A percentile compares a stretch with the other conserved stretches of the same genome.
Evolutionary conservation across 2,888 invertebrate species (phyloP).

Genomic region (Pseudococcus longispinus): DNA sequence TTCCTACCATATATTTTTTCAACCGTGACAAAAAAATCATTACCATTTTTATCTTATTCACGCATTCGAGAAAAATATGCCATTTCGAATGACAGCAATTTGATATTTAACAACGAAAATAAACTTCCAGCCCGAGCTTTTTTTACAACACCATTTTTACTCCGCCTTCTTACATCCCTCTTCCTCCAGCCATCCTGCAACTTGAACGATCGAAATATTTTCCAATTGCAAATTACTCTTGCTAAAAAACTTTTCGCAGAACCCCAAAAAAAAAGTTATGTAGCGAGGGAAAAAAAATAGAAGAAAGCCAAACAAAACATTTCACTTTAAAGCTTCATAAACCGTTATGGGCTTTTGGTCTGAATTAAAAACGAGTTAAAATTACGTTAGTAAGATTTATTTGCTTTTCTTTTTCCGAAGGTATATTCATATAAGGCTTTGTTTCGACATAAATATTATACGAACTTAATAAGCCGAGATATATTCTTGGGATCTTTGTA

Average conservation of each 20-base stretch:
- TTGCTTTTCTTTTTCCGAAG: not conserved
- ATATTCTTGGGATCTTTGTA: not conserved
- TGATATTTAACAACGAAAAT: not conserved
- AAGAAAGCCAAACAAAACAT: not conserved
- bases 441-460: not conserved
- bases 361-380: constrained; percentile 16
- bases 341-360: not conserved
- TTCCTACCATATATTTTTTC: not conserved
- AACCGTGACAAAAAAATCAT: not conserved
- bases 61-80: not conserved
- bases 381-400: not conserved
- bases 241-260: not conserved
- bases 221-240: not conserved
- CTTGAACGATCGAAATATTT: not conserved
- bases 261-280: not conserved
- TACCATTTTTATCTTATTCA: not conserved
- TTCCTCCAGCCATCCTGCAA: too few species aligned
- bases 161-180: not conserved
- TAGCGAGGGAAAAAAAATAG: not conserved
- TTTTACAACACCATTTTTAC: not conserved
- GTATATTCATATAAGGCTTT: not conserved
- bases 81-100: not conserved
- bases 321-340: not conserved
- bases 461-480: constrained; percentile 2
- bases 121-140: not conserved